phyloP scores from a whole-genome alignment of 1,140 invertebrate genomes.

The Pseudoatta argentina region DNA sequence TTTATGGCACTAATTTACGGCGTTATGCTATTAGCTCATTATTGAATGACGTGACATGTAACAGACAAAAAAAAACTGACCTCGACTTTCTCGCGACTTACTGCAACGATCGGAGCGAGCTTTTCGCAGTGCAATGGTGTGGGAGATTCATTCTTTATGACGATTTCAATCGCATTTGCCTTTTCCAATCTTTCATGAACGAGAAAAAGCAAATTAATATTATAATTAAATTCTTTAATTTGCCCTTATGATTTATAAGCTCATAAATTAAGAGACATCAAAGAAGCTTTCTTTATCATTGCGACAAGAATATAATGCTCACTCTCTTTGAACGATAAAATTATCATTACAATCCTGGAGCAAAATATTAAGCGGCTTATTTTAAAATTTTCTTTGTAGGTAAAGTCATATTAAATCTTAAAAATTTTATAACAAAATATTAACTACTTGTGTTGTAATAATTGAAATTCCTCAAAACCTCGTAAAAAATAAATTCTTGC shows the following conservation, averaged over 20 bases:
- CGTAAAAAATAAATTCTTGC: background rate
- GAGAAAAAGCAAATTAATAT: constrained; percentile 15
- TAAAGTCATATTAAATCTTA: constrained; percentile 6
- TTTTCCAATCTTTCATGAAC: background rate
- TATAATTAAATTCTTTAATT: constrained; percentile 8
- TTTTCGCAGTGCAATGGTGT: background rate
- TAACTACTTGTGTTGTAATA: background rate
- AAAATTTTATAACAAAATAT: constrained; percentile 6
- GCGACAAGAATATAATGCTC: background rate
- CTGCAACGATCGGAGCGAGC: background rate
- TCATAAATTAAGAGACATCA: background rate
- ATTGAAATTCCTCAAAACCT: background rate
- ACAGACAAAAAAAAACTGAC: constrained; percentile 35
- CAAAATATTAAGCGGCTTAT: background rate
- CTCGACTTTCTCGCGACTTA: constrained; percentile 29
- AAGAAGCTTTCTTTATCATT: background rate
- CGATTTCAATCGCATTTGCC: background rate
- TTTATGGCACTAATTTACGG: constrained; percentile 77
- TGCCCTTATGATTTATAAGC: constrained; percentile 11
- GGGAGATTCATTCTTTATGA: background rate
- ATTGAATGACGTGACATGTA: constrained; percentile 73
- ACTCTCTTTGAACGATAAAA: constrained; percentile 13
- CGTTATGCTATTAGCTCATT: constrained; percentile 71
- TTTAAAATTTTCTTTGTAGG: background rate
- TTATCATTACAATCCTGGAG: background rate